Base-by-base conservation (phyloP, 30 jellyfish, hydroid and myxozoan genomes). In the Pseudorhiza aurosa region DNA sequence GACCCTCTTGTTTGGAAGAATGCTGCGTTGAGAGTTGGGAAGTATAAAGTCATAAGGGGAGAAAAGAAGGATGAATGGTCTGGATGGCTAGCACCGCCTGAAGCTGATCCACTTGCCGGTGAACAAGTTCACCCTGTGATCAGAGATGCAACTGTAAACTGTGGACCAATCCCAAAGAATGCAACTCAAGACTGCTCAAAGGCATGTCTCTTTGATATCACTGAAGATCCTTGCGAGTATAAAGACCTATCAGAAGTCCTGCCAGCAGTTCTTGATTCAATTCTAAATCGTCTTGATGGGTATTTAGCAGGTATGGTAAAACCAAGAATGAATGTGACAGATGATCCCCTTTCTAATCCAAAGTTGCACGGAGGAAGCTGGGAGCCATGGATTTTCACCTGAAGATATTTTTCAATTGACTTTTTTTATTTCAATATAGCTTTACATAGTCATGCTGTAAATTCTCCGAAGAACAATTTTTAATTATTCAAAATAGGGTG, bases 1-100 rank as follows among this genome's bases (percentile, higher is more conserved):
- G 97, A 90, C 64, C 97, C 97, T 18, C 68, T 76, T 10, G 43
- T 76, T 1, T 82, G 70, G 57, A 68, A 82, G 42, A 83, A 90
- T 69, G 93, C 97, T 44, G 97, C 97, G 8, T 65, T 90, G 19
- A 59, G 93, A 36, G 87, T 90, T 19, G 97, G 97, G 18, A 89
- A 90, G 27, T 90, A 89, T 70, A 90, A 90, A 43, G 36, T 90
- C 25, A 83, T 90, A 26, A 49, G 33, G 4, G 94, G 85, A 35
- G 84, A 90, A 31, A 58, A 50, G 50, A 53, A 39, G 56, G 87
- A 85, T 36, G 14, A 45, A 43, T 83, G 95, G 95, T 83, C 95
- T 43, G 97, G 97, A 1, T 90, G 97, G 97, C 85, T 83, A 37
- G 89, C 96, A 1, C 96, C 96, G 6, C 97, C 97, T 6, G 96